phyloP scores from a whole-genome alignment of 2,113 vertebrate species.

The Tonatia bakeri region DNA sequence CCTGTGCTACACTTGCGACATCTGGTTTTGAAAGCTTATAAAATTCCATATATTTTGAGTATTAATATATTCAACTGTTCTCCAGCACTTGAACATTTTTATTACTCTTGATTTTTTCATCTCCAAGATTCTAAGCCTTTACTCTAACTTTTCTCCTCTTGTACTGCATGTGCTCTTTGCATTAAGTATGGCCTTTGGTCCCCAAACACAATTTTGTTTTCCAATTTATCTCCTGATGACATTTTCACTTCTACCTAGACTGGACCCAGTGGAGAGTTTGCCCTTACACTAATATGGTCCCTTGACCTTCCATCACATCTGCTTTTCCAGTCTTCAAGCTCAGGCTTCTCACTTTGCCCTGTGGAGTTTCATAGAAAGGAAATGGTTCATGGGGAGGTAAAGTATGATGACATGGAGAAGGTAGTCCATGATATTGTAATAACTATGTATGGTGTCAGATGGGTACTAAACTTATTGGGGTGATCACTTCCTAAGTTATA shows the following conservation, averaged over 20 bases:
- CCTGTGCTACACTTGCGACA: background rate
- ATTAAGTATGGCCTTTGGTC: background rate
- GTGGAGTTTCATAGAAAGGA: background rate
- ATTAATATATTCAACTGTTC: background rate
- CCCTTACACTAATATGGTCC: background rate
- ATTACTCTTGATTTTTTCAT: background rate
- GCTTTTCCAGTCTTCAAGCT: background rate
- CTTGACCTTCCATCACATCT: background rate
- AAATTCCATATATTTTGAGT: background rate
- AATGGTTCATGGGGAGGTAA: background rate
- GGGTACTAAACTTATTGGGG: background rate
- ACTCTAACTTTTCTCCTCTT: background rate
- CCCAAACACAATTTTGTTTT: background rate
- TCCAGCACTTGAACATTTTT: background rate
- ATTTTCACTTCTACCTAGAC: background rate
- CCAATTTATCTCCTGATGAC: background rate
- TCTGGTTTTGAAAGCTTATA: conserved; percentile 1
- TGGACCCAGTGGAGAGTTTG: background rate
- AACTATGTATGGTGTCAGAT: background rate
- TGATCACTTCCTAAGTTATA: background rate
- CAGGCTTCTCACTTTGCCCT: background rate
- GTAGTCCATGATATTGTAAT: background rate
- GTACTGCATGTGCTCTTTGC: background rate
- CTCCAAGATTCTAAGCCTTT: background rate
- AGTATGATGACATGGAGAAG: background rate